These are phyloP conservation scores for Betta splendens DNA, from an alignment of 2,797 vertebrate species.

Conservation along the genomic window DNA sequence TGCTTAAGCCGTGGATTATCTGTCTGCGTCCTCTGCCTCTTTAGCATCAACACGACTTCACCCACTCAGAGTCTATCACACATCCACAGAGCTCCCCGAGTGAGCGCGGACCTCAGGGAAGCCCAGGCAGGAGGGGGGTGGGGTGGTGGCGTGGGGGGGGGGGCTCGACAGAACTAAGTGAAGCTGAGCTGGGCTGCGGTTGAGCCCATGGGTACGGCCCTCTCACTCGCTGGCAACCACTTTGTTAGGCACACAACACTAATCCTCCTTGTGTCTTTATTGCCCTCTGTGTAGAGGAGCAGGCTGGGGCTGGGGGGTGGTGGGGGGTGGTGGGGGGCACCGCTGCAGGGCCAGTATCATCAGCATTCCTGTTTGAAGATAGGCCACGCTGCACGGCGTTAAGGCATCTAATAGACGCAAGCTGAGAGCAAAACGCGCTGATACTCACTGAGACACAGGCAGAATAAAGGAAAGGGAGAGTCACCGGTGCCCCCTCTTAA, in stretches of 20 bases:
- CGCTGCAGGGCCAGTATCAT: constrained; percentile 76
- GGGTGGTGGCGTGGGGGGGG: no score
- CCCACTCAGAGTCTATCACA: constrained; percentile 82
- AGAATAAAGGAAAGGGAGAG: constrained; percentile 56
- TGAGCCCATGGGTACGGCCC: constrained; percentile 78
- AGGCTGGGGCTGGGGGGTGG: constrained; percentile 55
- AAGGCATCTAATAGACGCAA: constrained; percentile 71
- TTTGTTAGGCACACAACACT: constrained; percentile 80
- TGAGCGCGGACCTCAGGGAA: constrained; percentile 76
- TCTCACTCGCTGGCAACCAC: constrained; percentile 77
- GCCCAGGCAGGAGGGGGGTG: constrained; percentile 54
- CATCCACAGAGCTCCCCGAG: constrained; percentile 78
- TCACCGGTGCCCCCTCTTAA: constrained; percentile 35
- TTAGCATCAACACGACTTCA: constrained; percentile 75
- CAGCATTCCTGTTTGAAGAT: constrained; percentile 81
- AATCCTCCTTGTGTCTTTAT: constrained; percentile 83
- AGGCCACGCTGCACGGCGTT: constrained; percentile 75
- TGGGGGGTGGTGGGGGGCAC: constrained; percentile 35
- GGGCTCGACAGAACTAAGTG: constrained; percentile 48
- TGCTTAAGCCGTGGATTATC: constrained; percentile 79
- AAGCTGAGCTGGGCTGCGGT: constrained; percentile 54
- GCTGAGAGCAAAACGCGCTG: constrained; percentile 59
- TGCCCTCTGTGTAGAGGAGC: constrained; percentile 74
- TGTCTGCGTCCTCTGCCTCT: constrained; percentile 78
- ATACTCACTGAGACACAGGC: constrained; percentile 56